A percentile compares a stretch with the other conserved stretches of the same genome.
These are phyloP conservation scores for Hiodon tergisus DNA, from an alignment of 2,113 vertebrate species.

Conservation along the genomic window DNA sequence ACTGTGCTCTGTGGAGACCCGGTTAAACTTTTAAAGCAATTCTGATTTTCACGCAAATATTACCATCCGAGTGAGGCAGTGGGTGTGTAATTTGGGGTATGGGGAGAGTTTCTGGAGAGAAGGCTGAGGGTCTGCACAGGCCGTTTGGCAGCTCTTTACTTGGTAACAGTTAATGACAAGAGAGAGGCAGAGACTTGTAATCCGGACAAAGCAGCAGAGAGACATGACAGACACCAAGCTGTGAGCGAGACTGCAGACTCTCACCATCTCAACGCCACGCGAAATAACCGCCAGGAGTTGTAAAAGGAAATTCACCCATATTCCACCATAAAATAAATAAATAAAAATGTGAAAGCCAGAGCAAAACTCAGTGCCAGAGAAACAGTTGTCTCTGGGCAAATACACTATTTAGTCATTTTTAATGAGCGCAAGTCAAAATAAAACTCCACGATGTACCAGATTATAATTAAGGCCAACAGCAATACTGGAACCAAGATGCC, in stretches of 20 bases:
- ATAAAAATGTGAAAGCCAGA: not conserved
- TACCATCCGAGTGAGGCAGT: too few relatives aligned
- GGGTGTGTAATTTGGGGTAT: too few relatives aligned
- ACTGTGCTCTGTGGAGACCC: too few relatives aligned
- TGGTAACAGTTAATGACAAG: too few relatives aligned
- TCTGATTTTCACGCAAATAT: too few relatives aligned
- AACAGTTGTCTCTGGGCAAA: slow-evolving; percentile 33
- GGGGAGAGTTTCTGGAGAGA: too few relatives aligned
- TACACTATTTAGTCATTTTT: slow-evolving; percentile 29
- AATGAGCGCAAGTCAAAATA: slow-evolving; percentile 32
- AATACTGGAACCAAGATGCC: not conserved
- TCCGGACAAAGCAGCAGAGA: not conserved
- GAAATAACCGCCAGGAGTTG: not conserved
- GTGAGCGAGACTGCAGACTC: not conserved
- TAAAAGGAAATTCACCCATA: not conserved
- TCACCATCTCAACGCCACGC: not conserved
- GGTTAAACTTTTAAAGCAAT: too few relatives aligned
- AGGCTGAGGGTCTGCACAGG: too few relatives aligned
- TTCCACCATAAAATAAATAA: not conserved
- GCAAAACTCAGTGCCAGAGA: slow-evolving; percentile 26
- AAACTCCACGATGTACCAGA: not conserved
- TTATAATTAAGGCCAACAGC: slow-evolving; percentile 6
- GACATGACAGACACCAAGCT: slow-evolving; percentile 16
- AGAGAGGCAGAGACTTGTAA: not conserved
- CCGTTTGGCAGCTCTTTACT: too few relatives aligned